These are phyloP conservation scores for Syncerus caffer DNA, from an alignment of 2,797 vertebrate genomes.

Conservation along the genomic window DNA sequence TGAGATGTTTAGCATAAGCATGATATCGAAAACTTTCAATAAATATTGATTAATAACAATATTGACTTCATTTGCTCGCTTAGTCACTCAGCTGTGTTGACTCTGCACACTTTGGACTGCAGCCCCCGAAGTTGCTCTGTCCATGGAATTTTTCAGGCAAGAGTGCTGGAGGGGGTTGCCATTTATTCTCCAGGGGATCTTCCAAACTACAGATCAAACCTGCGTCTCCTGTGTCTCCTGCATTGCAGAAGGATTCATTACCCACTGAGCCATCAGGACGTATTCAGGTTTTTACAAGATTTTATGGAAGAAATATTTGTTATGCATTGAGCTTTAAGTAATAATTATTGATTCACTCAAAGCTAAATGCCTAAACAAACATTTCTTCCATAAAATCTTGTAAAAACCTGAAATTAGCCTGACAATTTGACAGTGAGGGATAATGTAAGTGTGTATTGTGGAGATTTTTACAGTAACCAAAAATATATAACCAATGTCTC, in stretches of 20 bases:
- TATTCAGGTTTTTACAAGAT: neutral
- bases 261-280: neutral
- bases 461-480: neutral
- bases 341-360: neutral
- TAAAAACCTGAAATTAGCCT: neutral
- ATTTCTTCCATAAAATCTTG: neutral
- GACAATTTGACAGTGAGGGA: neutral
- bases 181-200: neutral
- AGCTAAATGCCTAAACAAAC: neutral
- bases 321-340: neutral
- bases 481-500: neutral
- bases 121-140: neutral
- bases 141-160: neutral
- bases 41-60: neutral
- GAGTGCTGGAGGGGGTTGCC: neutral
- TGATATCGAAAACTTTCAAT: neutral
- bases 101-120: neutral
- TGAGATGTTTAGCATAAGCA: neutral
- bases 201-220: neutral
- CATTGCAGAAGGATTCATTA: neutral
- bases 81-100: neutral
- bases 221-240: rapidly evolving
- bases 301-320: neutral
- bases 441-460: neutral
- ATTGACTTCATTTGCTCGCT: neutral